Percentiles rank a stretch among this genome's conserved stretches.
These are phyloP conservation scores for Abrostola tripartita DNA, from an alignment of 2,888 invertebrate species.

Conservation along the genomic window DNA sequence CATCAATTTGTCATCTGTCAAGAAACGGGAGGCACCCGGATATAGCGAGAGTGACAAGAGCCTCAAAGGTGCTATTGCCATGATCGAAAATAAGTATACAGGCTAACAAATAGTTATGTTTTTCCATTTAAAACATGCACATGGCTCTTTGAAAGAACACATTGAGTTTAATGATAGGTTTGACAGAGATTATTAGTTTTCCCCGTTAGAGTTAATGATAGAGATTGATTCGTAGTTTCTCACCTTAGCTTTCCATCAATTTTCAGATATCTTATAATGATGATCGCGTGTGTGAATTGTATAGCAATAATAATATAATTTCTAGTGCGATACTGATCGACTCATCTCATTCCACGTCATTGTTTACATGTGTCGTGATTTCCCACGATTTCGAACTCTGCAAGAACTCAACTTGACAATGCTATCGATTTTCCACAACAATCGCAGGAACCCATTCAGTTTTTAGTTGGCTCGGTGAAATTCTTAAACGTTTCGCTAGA, in stretches of 20 bases:
- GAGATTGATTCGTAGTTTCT: constrained; percentile 24
- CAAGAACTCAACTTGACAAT: constrained; percentile 70
- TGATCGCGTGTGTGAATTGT: constrained; percentile 31
- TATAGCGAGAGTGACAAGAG: constrained; percentile 25
- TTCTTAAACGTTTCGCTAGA: constrained; percentile 40
- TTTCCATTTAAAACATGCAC: constrained; percentile 32
- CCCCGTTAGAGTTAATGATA: constrained; percentile 32
- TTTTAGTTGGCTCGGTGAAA: constrained; percentile 57
- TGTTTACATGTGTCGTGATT: constrained; percentile 63
- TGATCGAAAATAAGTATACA: constrained; percentile 19
- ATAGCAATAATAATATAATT: constrained; percentile 45
- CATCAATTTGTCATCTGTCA: constrained; percentile 14
- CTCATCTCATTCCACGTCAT: constrained; percentile 56
- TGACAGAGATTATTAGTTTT: constrained; percentile 41
- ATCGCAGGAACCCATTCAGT: constrained; percentile 58
- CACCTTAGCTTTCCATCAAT: constrained; percentile 37
- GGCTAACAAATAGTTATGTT: constrained; percentile 28
- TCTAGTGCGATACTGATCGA: constrained; percentile 57
- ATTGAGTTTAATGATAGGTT: constrained; percentile 34
- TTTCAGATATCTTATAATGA: constrained; percentile 19
- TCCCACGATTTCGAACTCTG: constrained; percentile 79
- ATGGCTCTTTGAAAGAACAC: constrained; percentile 9
- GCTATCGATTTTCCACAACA: constrained; percentile 63
- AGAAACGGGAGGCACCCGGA: constrained; percentile 11
- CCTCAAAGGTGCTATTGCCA: constrained; percentile 18